Percentiles rank a stretch among this genome's conserved stretches.
Conservation (phyloP, 92 coral and sea anemone genomes). For the Muricea muricata region DNA sequence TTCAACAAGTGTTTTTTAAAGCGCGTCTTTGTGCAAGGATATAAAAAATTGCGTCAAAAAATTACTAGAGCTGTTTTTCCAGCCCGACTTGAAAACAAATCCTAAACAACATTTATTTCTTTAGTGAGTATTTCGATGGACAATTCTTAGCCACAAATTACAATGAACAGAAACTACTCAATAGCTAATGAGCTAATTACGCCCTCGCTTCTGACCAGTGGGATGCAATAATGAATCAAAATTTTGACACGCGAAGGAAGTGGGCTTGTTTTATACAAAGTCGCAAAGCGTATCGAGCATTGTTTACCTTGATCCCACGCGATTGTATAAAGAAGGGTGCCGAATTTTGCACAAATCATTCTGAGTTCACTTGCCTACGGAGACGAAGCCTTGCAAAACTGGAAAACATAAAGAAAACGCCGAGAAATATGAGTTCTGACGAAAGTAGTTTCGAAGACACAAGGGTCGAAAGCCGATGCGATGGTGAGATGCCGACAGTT, state of each 20-base stretch:
- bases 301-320: neutral
- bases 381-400: neutral
- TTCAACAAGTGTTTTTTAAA: too few relatives aligned
- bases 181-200: neutral
- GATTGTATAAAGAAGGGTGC: neutral
- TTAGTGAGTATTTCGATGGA: too few relatives aligned
- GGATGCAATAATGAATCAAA: neutral
- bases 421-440: neutral
- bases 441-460: neutral
- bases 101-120: too few relatives aligned
- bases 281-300: slow-evolving; percentile 5
- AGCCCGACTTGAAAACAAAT: too few relatives aligned
- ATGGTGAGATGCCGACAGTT: neutral
- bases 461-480: neutral
- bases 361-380: neutral
- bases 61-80: too few relatives aligned
- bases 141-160: too few relatives aligned
- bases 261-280: neutral
- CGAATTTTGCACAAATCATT: neutral
- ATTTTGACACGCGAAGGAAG: neutral
- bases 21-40: too few relatives aligned
- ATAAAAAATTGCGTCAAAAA: too few relatives aligned
- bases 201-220: neutral
- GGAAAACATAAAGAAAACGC: neutral
- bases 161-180: neutral